Evolutionary conservation across 2,797 vertebrate genomes (phyloP), one percentile per base, ranked within the genome.

Genomic region (Sardinella longiceps): DNA sequence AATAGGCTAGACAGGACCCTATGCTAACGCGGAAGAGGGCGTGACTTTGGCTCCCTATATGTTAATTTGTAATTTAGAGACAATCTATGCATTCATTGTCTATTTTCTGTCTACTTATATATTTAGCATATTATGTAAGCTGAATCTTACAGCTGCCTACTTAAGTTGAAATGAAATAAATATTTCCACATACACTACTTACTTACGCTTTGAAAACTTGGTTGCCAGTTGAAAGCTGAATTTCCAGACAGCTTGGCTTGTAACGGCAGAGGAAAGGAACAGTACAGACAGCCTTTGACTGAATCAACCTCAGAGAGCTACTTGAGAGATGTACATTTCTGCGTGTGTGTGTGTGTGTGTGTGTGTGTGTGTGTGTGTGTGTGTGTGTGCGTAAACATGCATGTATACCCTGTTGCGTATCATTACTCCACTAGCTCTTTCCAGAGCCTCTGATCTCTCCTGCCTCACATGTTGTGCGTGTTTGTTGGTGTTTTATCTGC

Each of bases 111-210:
- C 37, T n/a, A 23, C 9, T 43, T 77, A 37, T 20, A 77, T 77
- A 77, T 77, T 77, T 9, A 77, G 37, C 70, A 43, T 43, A 23
- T 77, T 77, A 77, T 77, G 70, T 77, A 77, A 77, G 70, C n/a
- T n/a, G n/a, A n/a, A n/a, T n/a, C n/a, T n/a, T n/a, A n/a, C n/a
- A n/a, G n/a, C 46, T 48, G 46, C 46, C 70, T n/a, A 20, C 37
- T 77, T 77, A 20, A 33, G 33, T 20, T 23, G 70, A 77, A 23
- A 43, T 39, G 20, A 77, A 77, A 77, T 43, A 77, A 43, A 77
- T 77, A 77, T 77, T 77, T 74, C 43, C 33, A 20, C 33, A 20
- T 39, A 4, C 33, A 5, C 66, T 74, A 33, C 14, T 15, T 74
- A 33, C 50, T 15, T 74, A 33, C 50, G 82, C 9, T 77, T 23